These are phyloP conservation scores for Arge pagana DNA, from an alignment of 2,888 invertebrate genomes.

Conservation along the genomic window DNA sequence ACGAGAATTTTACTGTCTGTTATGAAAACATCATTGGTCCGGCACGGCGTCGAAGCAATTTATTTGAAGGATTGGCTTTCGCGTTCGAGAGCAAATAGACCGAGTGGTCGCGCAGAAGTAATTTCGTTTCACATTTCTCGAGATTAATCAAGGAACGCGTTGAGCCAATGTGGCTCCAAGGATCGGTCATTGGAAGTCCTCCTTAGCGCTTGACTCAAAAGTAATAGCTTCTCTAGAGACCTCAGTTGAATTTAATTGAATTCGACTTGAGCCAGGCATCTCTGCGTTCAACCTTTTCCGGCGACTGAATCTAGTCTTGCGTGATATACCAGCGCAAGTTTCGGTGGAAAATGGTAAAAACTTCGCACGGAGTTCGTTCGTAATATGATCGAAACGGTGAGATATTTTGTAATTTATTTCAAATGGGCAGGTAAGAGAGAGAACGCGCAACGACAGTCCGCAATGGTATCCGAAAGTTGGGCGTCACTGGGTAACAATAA, in stretches of 20 bases:
- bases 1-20: constrained; percentile 16
- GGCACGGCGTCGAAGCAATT: constrained; percentile 2
- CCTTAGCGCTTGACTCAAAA: constrained; percentile 18
- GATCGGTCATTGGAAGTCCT: constrained; percentile 19
- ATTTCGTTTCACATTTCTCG: constrained; percentile 15
- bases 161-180: constrained; percentile 17
- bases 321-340: too few species aligned
- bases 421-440: too few species aligned
- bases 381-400: too few species aligned
- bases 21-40: constrained; percentile 17
- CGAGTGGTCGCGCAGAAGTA: constrained; percentile 17
- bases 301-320: too few species aligned
- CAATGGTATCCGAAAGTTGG: constrained; percentile 33
- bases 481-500: constrained; percentile 54
- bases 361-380: too few species aligned
- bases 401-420: too few species aligned
- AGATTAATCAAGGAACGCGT: constrained; percentile 21
- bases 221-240: constrained; percentile 16
- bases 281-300: constrained; percentile 1
- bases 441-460: too few species aligned
- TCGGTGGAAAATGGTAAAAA: too few species aligned
- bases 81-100: constrained; percentile 11
- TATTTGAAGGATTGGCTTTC: constrained; percentile 18
- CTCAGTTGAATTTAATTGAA: constrained; percentile 23
- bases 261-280: constrained; percentile 7